Conservation (phyloP, 2,797 vertebrate genomes). For the Pelodytes ibericus region DNA sequence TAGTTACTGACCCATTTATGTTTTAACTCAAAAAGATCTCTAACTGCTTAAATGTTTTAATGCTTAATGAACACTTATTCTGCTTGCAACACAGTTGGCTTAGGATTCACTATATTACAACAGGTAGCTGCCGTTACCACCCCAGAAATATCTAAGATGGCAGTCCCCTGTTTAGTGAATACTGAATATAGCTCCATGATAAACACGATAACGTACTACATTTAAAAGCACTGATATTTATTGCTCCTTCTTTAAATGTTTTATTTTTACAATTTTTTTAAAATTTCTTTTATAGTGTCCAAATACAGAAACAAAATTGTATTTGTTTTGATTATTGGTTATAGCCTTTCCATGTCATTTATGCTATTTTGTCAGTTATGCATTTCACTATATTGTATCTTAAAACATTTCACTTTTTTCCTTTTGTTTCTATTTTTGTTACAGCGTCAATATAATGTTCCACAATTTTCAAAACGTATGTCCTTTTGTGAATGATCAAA, state of each 20-base stretch:
- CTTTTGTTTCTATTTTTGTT: background rate
- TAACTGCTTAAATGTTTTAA: too few relatives aligned
- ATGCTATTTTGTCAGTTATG: background rate
- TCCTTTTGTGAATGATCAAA: background rate
- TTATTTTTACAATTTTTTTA: background rate
- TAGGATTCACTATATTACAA: too few relatives aligned
- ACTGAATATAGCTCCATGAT: too few relatives aligned
- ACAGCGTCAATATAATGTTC: background rate
- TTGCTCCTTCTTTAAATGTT: background rate
- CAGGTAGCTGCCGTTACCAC: too few relatives aligned
- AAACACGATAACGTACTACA: background rate
- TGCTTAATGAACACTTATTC: too few relatives aligned
- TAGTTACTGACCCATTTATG: too few relatives aligned
- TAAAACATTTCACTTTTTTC: background rate
- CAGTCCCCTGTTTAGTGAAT: too few relatives aligned
- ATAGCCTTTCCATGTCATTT: background rate
- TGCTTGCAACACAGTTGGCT: too few relatives aligned
- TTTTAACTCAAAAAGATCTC: too few relatives aligned
- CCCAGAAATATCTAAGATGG: too few relatives aligned
- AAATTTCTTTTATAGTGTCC: background rate
- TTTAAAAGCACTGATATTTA: background rate
- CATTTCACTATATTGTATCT: background rate
- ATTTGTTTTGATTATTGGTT: too few relatives aligned
- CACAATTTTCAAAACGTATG: background rate
- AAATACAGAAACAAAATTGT: background rate